Base-by-base conservation (phyloP, 2,888 invertebrate genomes). In the Trichogramma dendrolimi region DNA sequence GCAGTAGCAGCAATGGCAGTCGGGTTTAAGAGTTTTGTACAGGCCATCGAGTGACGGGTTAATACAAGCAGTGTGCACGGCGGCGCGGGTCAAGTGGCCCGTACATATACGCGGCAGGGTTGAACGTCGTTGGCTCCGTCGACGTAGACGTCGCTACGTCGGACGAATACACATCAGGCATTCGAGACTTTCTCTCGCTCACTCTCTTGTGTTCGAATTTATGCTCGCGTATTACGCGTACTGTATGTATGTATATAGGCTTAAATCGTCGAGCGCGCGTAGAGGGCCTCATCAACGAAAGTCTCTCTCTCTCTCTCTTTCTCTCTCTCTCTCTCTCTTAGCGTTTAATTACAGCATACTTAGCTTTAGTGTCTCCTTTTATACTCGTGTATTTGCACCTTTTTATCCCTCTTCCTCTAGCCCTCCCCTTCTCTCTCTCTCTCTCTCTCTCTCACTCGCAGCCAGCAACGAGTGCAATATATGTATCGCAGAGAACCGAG, bases 271-370 rank as follows among this genome's bases (percentile, higher is more conserved):
- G 69, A 70, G 62, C 68, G 47, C 7, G 47, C n/a, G 47, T 5
- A 14, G 48, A n/a, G 60, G 63, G 73, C 71, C 74, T 75, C 73
- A 70, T 74, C 73, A 73, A 68, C 71, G 69, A 71, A 71, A 72
- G 68, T 69, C 72, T 74, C 70, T 73, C 74, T 73, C 68, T 71
- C 68, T 68, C 14, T 14, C 27, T 27, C 27, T 27, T 3, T 27
- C 27, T 27, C 27, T 27, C 3, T 27, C 27, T 69, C 72, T 73
- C 70, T 73, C 74, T 73, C 68, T 71, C 68, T 68, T 72, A 70
- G 70, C 70, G 72, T 73, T 76, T 75, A 76, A 75, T 75, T 75
- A 73, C 71, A 69, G 68, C 71, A 71, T 69, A 69, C 68, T 61
- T 59, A 61, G 58, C 60, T 52, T 27, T 27, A 27, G 27, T 27